These are phyloP conservation scores for Peromyscus nudipes DNA, from an alignment of 2,797 vertebrate genomes.

Conservation along the genomic window DNA sequence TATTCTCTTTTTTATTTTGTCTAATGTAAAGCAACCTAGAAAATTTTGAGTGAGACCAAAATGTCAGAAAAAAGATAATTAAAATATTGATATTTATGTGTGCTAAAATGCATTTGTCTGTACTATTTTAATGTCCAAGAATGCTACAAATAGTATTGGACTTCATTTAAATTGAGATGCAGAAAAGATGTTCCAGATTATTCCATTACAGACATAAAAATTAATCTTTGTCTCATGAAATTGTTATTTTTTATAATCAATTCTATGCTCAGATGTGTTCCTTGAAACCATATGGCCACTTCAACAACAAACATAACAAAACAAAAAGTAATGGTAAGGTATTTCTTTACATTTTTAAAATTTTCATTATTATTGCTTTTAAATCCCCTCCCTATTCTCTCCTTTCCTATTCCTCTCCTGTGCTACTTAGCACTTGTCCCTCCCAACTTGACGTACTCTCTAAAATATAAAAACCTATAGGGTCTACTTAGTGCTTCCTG, in stretches of 20 bases:
- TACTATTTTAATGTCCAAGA: neutral
- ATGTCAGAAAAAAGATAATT: neutral
- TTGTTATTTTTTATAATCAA: neutral
- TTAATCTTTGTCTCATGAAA: conserved; percentile 16
- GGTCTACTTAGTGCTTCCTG: neutral
- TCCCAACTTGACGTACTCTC: too few relatives aligned
- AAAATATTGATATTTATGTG: neutral
- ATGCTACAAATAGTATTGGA: neutral
- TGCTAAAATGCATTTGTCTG: neutral
- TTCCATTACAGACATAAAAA: conserved; percentile 8
- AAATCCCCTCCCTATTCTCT: too few relatives aligned
- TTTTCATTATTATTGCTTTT: neutral
- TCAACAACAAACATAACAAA: too few relatives aligned
- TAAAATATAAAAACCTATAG: too few relatives aligned
- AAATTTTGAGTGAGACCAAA: neutral
- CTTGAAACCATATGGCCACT: neutral
- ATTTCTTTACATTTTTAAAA: neutral
- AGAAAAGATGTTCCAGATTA: neutral
- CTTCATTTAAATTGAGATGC: neutral
- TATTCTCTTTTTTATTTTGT: neutral
- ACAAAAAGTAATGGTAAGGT: too few relatives aligned
- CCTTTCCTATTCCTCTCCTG: neutral
- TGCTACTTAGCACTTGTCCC: too few relatives aligned
- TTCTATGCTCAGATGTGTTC: neutral
- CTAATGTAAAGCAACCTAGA: neutral